phyloP scores from a whole-genome alignment of 2,113 vertebrate species.

The Phycodurus eques region DNA sequence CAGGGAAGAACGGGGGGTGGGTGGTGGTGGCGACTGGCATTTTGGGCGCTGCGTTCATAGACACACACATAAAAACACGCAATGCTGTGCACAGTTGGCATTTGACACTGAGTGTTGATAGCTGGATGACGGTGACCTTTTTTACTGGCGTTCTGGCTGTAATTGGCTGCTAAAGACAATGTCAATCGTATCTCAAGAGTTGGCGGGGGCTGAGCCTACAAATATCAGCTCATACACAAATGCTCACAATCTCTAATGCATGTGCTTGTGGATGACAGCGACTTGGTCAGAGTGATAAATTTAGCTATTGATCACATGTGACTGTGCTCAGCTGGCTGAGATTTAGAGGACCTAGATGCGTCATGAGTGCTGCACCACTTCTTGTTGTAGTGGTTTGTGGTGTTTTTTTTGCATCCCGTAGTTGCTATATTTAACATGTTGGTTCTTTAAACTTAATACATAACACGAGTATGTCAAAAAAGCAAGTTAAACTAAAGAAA shows the following conservation, averaged over 20 bases:
- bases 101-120: conserved; percentile 53
- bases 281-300: conserved; percentile 50
- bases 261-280: conserved; percentile 19
- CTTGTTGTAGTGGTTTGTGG: background rate
- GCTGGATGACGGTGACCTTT: conserved; percentile 63
- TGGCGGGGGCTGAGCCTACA: conserved; percentile 26
- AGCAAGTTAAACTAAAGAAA: background rate
- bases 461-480: background rate
- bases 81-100: conserved; percentile 40
- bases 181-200: conserved; percentile 51
- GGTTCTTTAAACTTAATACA: background rate
- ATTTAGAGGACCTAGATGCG: conserved; percentile 39
- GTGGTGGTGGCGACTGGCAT: conserved; percentile 43
- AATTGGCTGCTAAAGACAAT: conserved; percentile 67
- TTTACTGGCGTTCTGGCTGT: conserved; percentile 49
- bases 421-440: background rate
- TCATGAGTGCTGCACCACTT: conserved; percentile 9
- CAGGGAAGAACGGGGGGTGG: background rate
- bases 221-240: conserved; percentile 4
- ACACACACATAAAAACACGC: conserved; percentile 14
- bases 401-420: background rate
- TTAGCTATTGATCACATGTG: conserved; percentile 58
- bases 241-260: background rate
- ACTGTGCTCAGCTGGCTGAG: conserved; percentile 53
- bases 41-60: conserved; percentile 23